Conservation (phyloP, 2,888 invertebrate species). For the Adelphocoris suturalis region DNA sequence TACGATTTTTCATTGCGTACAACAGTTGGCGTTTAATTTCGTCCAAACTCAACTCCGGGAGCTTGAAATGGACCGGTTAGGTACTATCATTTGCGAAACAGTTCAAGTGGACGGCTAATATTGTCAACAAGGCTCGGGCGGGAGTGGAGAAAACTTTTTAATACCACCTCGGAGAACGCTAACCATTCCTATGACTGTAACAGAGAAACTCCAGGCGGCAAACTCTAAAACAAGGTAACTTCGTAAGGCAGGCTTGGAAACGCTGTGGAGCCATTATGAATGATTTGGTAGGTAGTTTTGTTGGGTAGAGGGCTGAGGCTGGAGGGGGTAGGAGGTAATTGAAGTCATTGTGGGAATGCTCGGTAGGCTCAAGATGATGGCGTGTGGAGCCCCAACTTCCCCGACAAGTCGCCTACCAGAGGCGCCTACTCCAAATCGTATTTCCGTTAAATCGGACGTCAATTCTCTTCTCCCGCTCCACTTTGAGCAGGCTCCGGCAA, state of each 20-base stretch:
- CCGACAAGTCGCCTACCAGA: conserved; percentile 9
- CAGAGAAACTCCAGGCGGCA: conserved; percentile 49
- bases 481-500: neutral
- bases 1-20: too few species aligned
- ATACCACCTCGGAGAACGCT: conserved; percentile 46
- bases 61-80: neutral
- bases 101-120: conserved; percentile 27
- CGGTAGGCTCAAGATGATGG: conserved; percentile 41
- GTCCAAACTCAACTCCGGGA: neutral
- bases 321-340: conserved; percentile 31
- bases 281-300: conserved; percentile 60
- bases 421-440: conserved; percentile 34
- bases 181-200: conserved; percentile 53
- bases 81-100: neutral
- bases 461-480: conserved; percentile 6
- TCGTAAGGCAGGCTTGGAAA: conserved; percentile 30
- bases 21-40: neutral
- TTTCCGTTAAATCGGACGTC: conserved; percentile 34
- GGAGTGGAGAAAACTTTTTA: conserved; percentile 47
- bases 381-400: conserved; percentile 42
- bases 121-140: conserved; percentile 36
- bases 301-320: neutral
- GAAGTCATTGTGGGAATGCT: conserved; percentile 49
- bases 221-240: conserved; percentile 63
- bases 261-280: conserved; percentile 59